Evolutionary conservation across 1,140 invertebrate species (phyloP).

Genomic region (Hyles euphorbiae): DNA sequence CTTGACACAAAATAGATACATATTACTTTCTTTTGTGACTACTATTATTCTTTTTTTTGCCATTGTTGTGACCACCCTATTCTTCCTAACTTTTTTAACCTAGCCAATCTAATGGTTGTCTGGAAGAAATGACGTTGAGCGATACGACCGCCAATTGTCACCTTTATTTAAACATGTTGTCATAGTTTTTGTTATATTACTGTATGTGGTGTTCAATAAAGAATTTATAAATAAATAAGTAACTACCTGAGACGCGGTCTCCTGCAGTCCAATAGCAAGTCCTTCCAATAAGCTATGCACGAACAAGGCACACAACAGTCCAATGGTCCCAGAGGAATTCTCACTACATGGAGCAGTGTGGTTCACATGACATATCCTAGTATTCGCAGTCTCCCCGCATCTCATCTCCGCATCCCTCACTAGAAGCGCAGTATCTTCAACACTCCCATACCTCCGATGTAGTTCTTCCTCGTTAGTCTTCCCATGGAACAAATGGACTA

Average conservation of each 20-base stretch:
- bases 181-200: too few species aligned
- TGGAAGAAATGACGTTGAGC: too few species aligned
- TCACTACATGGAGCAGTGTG: conserved; percentile 78
- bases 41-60: too few species aligned
- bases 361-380: conserved; percentile 79
- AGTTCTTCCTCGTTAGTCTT: conserved; percentile 17
- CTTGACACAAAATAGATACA: too few species aligned
- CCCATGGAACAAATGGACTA: conserved; percentile 80
- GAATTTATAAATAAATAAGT: too few species aligned
- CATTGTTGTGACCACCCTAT: too few species aligned
- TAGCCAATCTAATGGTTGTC: too few species aligned
- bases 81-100: too few species aligned
- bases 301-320: conserved; percentile 82
- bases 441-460: conserved; percentile 43
- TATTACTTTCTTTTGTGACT: too few species aligned
- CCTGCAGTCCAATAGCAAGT: conserved; percentile 87
- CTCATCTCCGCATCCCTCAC: conserved; percentile 41
- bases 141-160: too few species aligned
- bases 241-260: conserved; percentile 77
- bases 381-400: conserved; percentile 67
- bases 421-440: conserved; percentile 40
- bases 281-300: conserved; percentile 89
- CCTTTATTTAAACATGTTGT: too few species aligned
- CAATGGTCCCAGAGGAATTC: conserved; percentile 76
- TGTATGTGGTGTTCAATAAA: too few species aligned